phyloP scores from a whole-genome alignment of 2,797 vertebrate species.

The Adelosebastes latens region DNA sequence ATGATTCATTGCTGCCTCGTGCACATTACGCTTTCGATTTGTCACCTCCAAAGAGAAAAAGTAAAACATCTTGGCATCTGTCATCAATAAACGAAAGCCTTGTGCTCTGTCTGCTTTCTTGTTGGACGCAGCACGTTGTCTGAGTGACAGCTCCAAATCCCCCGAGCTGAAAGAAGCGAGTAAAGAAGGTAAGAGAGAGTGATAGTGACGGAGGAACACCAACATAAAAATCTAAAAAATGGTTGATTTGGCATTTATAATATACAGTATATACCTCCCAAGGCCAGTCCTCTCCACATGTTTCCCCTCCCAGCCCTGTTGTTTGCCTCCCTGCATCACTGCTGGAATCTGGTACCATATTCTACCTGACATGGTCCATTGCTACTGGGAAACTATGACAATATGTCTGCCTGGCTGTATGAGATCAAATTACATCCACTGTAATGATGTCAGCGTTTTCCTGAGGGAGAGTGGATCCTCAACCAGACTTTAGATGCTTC shows the following conservation, averaged over 20 bases:
- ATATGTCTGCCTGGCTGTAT: slow-evolving; percentile 28
- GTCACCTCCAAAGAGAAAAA: slow-evolving; percentile 40
- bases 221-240: slow-evolving; percentile 7
- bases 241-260: slow-evolving; percentile 36
- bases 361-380: slow-evolving; percentile 41
- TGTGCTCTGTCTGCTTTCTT: slow-evolving; percentile 43
- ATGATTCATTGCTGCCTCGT: slow-evolving; percentile 36
- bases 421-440: slow-evolving; percentile 9
- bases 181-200: slow-evolving; percentile 7
- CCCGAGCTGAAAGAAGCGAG: slow-evolving; percentile 23
- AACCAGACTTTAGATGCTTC: not conserved
- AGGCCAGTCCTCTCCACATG: not conserved
- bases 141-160: slow-evolving; percentile 54
- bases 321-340: slow-evolving; percentile 24
- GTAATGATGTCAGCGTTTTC: slow-evolving; percentile 46
- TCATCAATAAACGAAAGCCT: slow-evolving; percentile 51
- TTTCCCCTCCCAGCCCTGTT: slow-evolving; percentile 2
- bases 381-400: slow-evolving; percentile 39
- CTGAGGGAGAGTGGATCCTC: slow-evolving; percentile 12
- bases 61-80: slow-evolving; percentile 39
- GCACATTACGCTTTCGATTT: slow-evolving; percentile 43
- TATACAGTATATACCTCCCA: slow-evolving; percentile 8
- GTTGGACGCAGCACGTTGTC: slow-evolving; percentile 22
- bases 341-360: slow-evolving; percentile 18
- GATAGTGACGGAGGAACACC: slow-evolving; percentile 17